Conservation (phyloP, 2,797 vertebrate genomes). For the Austrolebias charrua region DNA sequence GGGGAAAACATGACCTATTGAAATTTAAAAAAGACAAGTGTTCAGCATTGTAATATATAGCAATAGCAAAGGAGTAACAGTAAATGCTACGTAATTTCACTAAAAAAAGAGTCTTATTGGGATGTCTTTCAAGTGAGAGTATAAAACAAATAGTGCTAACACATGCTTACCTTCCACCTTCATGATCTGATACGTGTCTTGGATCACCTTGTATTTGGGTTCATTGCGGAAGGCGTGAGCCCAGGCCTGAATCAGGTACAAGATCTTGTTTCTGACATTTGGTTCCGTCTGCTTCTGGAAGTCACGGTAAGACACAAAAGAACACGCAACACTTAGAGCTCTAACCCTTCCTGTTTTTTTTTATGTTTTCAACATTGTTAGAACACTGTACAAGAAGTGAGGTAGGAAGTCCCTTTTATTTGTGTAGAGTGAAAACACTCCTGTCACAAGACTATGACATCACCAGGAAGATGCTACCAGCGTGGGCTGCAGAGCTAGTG, state of each 20-base stretch:
- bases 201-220: slow-evolving; percentile 98
- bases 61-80: not conserved
- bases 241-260: slow-evolving; percentile 98
- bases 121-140: not conserved
- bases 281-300: slow-evolving; percentile 89
- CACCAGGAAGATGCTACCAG: slow-evolving; percentile 72
- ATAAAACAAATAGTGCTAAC: not conserved
- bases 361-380: slow-evolving; percentile 1
- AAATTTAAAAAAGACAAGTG: not conserved
- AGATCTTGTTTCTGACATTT: slow-evolving; percentile 94
- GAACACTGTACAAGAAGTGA: slow-evolving; percentile 3
- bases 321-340: slow-evolving; percentile 1
- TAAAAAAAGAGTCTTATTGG: too few species aligned
- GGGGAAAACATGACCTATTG: slow-evolving; percentile 91
- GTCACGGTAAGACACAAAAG: slow-evolving; percentile 23
- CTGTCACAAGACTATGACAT: slow-evolving; percentile 72
- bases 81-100: not conserved
- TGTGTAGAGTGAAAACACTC: slow-evolving; percentile 19
- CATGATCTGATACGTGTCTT: slow-evolving; percentile 99
- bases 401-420: slow-evolving; percentile 59
- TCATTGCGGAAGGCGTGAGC: slow-evolving; percentile 97
- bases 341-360: not conserved
- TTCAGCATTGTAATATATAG: too few species aligned
- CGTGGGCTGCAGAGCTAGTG: slow-evolving; percentile 29
- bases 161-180: slow-evolving; percentile 92